These are phyloP conservation scores for Paraplagusia blochii DNA, from an alignment of 2,113 vertebrate species.

Conservation along the genomic window DNA sequence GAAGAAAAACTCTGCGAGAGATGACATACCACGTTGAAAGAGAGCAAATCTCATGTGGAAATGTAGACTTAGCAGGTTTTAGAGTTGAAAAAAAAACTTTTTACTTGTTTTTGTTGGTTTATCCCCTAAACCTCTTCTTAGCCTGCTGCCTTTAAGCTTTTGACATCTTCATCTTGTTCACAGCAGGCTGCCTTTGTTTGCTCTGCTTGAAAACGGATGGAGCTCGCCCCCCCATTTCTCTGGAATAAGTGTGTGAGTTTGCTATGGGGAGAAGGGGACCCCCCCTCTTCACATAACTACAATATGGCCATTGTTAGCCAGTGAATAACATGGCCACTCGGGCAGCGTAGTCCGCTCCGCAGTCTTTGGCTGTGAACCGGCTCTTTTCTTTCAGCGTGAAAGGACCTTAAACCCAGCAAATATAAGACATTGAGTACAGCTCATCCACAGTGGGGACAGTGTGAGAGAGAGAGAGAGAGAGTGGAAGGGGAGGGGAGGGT, in stretches of 20 bases:
- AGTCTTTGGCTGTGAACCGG: conserved; percentile 97
- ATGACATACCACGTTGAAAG: conserved; percentile 64
- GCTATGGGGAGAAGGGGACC: conserved; percentile 83
- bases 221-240: conserved; percentile 89
- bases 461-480: conserved; percentile 72
- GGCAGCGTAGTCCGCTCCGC: conserved; percentile 92
- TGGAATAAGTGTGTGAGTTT: conserved; percentile 96
- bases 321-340: conserved; percentile 99
- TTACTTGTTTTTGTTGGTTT: conserved; percentile 83
- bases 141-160: conserved; percentile 78
- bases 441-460: conserved; percentile 86
- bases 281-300: conserved; percentile 91
- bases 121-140: conserved; percentile 76
- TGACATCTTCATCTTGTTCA: conserved; percentile 86
- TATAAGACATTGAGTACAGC: conserved; percentile 95
- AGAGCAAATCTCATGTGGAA: conserved; percentile 79
- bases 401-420: conserved; percentile 99
- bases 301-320: conserved; percentile 99
- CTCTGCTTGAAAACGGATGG: conserved; percentile 95
- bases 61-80: conserved; percentile 81
- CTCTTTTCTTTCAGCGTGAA: conserved; percentile 94
- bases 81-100: conserved; percentile 76
- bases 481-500: conserved; percentile 78
- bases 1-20: conserved; percentile 6
- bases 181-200: conserved; percentile 96